Base-by-base conservation (phyloP, 30 jellyfish, hydroid and myxozoan species). In the Nemopilema nomurai region DNA sequence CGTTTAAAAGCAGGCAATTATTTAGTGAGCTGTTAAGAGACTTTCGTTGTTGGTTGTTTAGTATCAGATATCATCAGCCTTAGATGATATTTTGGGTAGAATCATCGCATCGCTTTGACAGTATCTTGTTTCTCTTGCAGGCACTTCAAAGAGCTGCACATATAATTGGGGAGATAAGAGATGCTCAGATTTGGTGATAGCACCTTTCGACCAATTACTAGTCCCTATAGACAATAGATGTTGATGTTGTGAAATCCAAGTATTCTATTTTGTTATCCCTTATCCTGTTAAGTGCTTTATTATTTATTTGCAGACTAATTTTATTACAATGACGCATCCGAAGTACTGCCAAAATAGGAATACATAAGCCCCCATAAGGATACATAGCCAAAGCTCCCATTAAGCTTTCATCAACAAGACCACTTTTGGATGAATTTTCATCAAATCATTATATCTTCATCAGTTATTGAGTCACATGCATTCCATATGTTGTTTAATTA, bases 111-210 rank as follows among this genome's bases (percentile, higher is more conserved):
- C n/a, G n/a, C n/a, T n/a, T n/a, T n/a, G n/a, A n/a, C n/a, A n/a
- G n/a, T n/a, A n/a, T n/a, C n/a, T n/a, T 67, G 26, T 24, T 49
- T 21, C 21, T 49, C 27, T 91, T 80, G 0, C 72, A 94, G 99
- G 99, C 99, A 18, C 86, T 94, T 18, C 99, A 94, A 41, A 74
- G 99, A 79, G 99, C 99, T 52, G 99, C 99, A 17, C 99, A 94
- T 49, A 94, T 94, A 74, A 90, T 90, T 18, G 94, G 97, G 28
- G 99, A 94, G 29, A 94, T 94, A 23, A 95, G 99, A 27, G 99
- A 94, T 82, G 91, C 99, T 6, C 95, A 94, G 73, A 89, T 93
- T 62, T 84, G 89, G 91, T 93, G 57, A 41, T 41, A 13, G 13
- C 6, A 3, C 57, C 9, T 41, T 41, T 41, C 57, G 13, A 6